Conservation (phyloP, 2,113 vertebrate species). For the Raphicerus campestris region DNA sequence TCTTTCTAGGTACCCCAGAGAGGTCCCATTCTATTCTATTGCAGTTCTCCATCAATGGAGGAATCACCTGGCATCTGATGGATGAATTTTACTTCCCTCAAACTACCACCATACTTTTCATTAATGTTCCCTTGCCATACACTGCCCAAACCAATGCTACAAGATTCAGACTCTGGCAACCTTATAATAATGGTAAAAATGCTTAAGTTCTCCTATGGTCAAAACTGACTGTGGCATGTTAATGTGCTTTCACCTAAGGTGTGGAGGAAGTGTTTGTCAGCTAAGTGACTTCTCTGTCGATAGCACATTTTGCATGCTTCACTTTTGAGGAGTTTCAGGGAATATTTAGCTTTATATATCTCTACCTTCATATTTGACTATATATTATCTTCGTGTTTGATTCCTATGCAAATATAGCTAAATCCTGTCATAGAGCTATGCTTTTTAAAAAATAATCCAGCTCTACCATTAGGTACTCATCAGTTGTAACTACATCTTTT, state of each 20-base stretch:
- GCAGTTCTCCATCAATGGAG: constrained; percentile 94
- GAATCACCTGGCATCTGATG: constrained; percentile 95
- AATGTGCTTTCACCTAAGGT: constrained; percentile 41
- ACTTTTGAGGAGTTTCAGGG: neutral
- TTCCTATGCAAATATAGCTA: neutral
- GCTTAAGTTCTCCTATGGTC: neutral
- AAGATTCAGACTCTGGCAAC: constrained; percentile 96
- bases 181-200: constrained; percentile 92
- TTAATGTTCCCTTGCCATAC: constrained; percentile 91
- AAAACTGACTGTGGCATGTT: neutral
- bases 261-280: constrained; percentile 15
- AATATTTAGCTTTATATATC: neutral
- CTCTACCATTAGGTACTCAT: neutral
- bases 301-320: neutral
- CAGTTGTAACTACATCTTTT: neutral
- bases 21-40: constrained; percentile 96
- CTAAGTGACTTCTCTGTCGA: neutral
- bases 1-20: constrained; percentile 89
- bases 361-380: neutral
- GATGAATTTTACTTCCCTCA: constrained; percentile 98
- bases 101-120: constrained; percentile 93
- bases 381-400: neutral
- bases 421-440: neutral
- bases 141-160: constrained; percentile 93
- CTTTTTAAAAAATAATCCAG: neutral